Conservation (phyloP, 2,888 invertebrate genomes). For the Dioctria rufipes region DNA sequence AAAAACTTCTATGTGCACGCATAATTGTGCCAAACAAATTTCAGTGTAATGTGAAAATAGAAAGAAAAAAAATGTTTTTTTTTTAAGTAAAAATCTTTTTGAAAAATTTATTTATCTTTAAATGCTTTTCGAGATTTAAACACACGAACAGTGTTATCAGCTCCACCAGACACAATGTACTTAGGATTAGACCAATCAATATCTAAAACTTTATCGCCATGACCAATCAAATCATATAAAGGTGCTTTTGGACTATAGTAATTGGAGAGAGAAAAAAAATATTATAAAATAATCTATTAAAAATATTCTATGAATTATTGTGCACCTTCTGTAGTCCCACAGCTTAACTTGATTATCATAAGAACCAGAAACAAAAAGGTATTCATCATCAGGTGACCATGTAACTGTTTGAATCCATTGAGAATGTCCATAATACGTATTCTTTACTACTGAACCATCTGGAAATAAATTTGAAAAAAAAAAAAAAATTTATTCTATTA, state of each 20-base stretch:
- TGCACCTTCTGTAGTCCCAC: conserved; percentile 94
- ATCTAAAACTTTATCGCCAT: conserved; percentile 93
- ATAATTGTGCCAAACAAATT: too few species aligned
- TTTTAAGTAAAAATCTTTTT: background rate
- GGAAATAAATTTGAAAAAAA: conserved; percentile 61
- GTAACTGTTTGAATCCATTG: conserved; percentile 93
- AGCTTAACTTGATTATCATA: conserved; percentile 93
- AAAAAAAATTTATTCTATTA: conserved; percentile 2
- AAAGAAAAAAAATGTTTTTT: background rate
- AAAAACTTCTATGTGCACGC: too few species aligned
- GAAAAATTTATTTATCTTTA: conserved; percentile 41
- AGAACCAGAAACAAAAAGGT: conserved; percentile 92
- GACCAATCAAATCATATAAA: conserved; percentile 92
- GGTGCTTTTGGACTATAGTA: conserved; percentile 86
- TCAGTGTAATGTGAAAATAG: too few species aligned
- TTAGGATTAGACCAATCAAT: conserved; percentile 94
- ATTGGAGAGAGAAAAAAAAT: conserved; percentile 63
- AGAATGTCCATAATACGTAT: conserved; percentile 86
- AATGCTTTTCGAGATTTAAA: conserved; percentile 78
- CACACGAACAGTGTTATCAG: conserved; percentile 93
- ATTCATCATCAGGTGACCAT: conserved; percentile 88
- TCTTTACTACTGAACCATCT: conserved; percentile 91
- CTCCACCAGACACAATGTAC: conserved; percentile 90
- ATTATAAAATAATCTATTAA: conserved; percentile 15
- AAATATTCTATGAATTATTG: background rate